A percentile compares a stretch with the other conserved stretches of the same genome.
phyloP scores from a whole-genome alignment of 2,888 invertebrate species.

The Junonia oenone region DNA sequence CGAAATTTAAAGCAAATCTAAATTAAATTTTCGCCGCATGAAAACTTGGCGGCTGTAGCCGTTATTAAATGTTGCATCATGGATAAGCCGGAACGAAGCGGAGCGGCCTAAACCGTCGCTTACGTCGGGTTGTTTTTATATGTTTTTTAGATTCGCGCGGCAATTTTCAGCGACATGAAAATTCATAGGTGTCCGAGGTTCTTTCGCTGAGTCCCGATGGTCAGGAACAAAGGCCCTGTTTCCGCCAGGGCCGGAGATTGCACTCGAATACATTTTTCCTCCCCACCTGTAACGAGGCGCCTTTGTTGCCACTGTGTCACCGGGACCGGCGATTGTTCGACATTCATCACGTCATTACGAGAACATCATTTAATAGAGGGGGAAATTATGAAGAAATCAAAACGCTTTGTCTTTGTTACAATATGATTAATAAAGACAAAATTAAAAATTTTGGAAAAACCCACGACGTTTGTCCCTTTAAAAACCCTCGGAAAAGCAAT shows the following conservation, averaged over 20 bases:
- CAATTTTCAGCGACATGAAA: constrained; percentile 22
- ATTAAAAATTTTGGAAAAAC: too few relatives aligned
- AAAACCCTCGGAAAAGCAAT: too few relatives aligned
- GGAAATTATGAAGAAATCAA: background rate
- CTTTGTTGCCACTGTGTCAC: constrained; percentile 14
- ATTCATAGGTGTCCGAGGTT: constrained; percentile 24
- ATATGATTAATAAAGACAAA: background rate
- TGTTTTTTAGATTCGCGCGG: constrained; percentile 11
- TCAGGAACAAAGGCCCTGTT: constrained; percentile 37
- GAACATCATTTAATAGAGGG: constrained; percentile 4
- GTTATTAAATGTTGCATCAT: constrained; percentile 9
- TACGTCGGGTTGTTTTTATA: background rate
- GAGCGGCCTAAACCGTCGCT: background rate
- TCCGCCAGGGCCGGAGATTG: constrained; percentile 47
- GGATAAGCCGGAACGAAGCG: constrained; percentile 2
- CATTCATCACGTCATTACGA: constrained; percentile 16
- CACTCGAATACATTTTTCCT: constrained; percentile 50
- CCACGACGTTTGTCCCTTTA: too few relatives aligned
- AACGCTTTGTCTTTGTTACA: background rate
- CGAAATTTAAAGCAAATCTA: background rate
- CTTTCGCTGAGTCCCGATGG: constrained; percentile 11
- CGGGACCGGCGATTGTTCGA: constrained; percentile 15
- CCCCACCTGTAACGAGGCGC: constrained; percentile 15
- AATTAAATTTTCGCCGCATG: constrained; percentile 1
- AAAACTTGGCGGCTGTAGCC: background rate